Evolutionary conservation across 2,113 vertebrate species (phyloP).

Genomic region (Odontesthes bonariensis): DNA sequence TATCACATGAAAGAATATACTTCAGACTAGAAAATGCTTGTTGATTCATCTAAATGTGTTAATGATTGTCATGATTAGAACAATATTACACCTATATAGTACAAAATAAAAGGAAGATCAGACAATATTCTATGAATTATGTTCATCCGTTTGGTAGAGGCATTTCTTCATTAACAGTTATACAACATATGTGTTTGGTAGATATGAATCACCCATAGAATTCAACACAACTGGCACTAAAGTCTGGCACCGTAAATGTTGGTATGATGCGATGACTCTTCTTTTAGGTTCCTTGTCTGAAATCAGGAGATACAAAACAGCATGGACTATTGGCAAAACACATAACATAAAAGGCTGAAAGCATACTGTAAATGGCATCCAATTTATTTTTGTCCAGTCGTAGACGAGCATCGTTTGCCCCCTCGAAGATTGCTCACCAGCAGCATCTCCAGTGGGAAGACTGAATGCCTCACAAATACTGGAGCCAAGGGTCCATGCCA

Average conservation of each 20-base stretch:
- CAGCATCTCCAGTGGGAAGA: constrained; percentile 1
- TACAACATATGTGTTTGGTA: background rate
- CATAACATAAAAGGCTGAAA: background rate
- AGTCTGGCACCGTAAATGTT: background rate
- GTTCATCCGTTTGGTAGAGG: constrained; percentile 1
- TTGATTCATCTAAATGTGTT: no score
- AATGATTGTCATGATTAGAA: no score
- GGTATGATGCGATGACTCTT: no score
- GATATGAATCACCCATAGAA: background rate
- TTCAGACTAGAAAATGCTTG: no score
- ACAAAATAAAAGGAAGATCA: no score
- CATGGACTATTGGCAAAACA: no score
- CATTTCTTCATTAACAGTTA: constrained; percentile 11
- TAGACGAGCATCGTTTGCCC: constrained; percentile 8
- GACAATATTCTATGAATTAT: no score
- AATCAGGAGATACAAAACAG: background rate
- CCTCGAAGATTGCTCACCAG: background rate
- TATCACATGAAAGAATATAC: no score
- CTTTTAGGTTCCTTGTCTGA: no score
- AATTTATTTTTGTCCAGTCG: constrained; percentile 14
- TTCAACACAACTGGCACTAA: background rate
- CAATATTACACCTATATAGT: no score
- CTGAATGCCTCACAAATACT: constrained; percentile 29
- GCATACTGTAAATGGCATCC: constrained; percentile 10
- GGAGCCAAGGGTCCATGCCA: constrained; percentile 6